Base-by-base conservation (phyloP, 1,140 invertebrate species). In the Magallana gigas region DNA sequence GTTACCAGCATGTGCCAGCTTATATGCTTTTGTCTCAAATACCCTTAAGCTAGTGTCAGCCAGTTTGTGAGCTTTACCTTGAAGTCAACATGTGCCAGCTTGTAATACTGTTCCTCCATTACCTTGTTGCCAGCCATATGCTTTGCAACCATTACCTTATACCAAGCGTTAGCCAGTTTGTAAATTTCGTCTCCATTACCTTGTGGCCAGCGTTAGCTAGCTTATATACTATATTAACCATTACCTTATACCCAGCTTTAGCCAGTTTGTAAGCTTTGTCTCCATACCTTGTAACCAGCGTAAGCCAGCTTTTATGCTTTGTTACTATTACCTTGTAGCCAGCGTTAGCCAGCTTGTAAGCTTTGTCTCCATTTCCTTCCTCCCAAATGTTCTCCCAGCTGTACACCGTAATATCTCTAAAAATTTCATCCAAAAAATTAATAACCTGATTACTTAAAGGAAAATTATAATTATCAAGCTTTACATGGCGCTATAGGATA, bases 321-420 rank as follows among this genome's bases (percentile, higher is more conserved):
- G 36, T n/a, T 1, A 0, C 36, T 9, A 0, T 68, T 18, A 29
- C 1, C 29, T 11, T 16, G 59, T 62, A 62, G n/a, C 59, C 59
- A 62, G 4, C 5, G 60, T 7, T 48, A 8, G 9, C 29, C 18
- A 62, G 2, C 36, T 36, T 36, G 87, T 93, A 93, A 1, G 92
- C 92, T 86, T 91, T 90, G 14, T 88, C 90, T 6, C 92, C 91
- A 18, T 88, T 86, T 11, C 93, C 93, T 23, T 90, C 92, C 80
- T 94, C 93, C 93, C 93, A 94, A 8, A 93, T 89, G 85, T 93
- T 94, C 60, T 93, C 89, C 93, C 94, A 94, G 2, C 91, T 92
- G 87, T 92, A 91, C 48, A 88, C 89, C 85, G 88, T 62, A 14
- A 93, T 91, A 7, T 90, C 87, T 14, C 59, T 84, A 16, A 9